phyloP scores from a whole-genome alignment of 2,888 invertebrate genomes.

The Caradrina clavipalpis region DNA sequence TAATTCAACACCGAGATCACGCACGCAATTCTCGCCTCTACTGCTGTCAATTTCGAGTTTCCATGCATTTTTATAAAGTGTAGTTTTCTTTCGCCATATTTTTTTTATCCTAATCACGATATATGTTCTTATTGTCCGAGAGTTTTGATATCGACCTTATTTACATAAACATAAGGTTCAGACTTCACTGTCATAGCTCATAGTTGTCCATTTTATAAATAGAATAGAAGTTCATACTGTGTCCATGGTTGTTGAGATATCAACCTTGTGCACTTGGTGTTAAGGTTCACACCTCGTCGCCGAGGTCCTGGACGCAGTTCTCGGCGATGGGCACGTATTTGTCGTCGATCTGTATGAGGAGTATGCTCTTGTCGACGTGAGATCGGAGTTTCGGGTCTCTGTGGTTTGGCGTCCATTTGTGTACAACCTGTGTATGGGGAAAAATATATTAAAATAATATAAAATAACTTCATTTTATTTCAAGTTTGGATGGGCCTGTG shows the following conservation, averaged over 20 bases:
- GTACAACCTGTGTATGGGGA: conserved; percentile 93
- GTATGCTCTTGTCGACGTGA: conserved; percentile 97
- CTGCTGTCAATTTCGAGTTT: conserved; percentile 5
- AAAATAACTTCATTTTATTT: no score
- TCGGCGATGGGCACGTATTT: conserved; percentile 98
- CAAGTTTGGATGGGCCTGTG: no score
- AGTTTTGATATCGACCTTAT: conserved; percentile 35
- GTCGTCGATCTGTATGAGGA: conserved; percentile 98
- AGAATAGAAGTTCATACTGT: conserved; percentile 31
- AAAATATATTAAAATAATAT: not conserved
- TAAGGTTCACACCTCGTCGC: conserved; percentile 91
- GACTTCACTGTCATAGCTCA: conserved; percentile 44
- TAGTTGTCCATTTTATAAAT: conserved; percentile 21
- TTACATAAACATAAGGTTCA: conserved; percentile 38
- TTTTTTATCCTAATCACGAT: conserved; percentile 27
- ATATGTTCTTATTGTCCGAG: conserved; percentile 10
- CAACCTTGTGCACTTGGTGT: not conserved
- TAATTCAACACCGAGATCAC: conserved; percentile 50
- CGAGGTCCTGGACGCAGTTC: conserved; percentile 95
- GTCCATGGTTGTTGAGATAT: conserved; percentile 24
- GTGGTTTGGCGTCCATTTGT: conserved; percentile 98
- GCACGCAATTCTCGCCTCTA: conserved; percentile 6
- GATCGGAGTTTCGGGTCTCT: conserved; percentile 96
- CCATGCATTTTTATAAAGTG: conserved; percentile 25
- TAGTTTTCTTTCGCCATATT: conserved; percentile 25